phyloP scores from a whole-genome alignment of 2,113 vertebrate species.

The Erpornis zantholeuca region DNA sequence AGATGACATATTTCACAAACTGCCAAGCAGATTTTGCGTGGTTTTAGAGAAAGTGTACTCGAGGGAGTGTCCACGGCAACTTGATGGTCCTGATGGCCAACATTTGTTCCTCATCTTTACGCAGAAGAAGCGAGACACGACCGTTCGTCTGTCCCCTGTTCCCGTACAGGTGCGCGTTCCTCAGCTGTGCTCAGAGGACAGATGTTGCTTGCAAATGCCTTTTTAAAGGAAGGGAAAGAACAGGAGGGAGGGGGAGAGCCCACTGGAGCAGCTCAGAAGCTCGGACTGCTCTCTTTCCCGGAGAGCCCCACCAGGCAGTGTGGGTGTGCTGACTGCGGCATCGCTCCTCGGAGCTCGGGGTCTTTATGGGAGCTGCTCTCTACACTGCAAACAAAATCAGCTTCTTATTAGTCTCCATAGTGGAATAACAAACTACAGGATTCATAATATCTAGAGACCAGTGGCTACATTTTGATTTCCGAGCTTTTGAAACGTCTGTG shows the following conservation, averaged over 20 bases:
- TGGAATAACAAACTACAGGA: conserved; percentile 9
- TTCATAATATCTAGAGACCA: conserved; percentile 5
- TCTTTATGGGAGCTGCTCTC: neutral
- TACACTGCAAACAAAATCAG: neutral
- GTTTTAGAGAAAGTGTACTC: neutral
- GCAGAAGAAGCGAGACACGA: neutral
- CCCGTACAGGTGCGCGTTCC: neutral
- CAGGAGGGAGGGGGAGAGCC: neutral
- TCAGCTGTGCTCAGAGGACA: neutral
- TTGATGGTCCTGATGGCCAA: conserved; percentile 18
- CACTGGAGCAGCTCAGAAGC: neutral
- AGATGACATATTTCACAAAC: conserved; percentile 37
- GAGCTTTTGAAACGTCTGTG: conserved; percentile 19
- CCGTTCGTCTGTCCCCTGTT: neutral
- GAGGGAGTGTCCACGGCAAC: conserved; percentile 27
- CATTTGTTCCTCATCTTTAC: neutral
- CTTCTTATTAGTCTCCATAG: conserved; percentile 7
- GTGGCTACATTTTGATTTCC: conserved; percentile 21
- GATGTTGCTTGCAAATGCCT: conserved; percentile 5
- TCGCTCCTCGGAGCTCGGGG: neutral
- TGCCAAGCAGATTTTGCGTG: conserved; percentile 40
- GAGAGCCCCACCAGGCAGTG: neutral
- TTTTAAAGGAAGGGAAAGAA: neutral
- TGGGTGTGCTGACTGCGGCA: neutral
- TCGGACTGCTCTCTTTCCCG: neutral